Percentiles rank a stretch among this genome's conserved stretches.
phyloP scores from a whole-genome alignment of 1,140 invertebrate species.

The Cryptotermes secundus region DNA sequence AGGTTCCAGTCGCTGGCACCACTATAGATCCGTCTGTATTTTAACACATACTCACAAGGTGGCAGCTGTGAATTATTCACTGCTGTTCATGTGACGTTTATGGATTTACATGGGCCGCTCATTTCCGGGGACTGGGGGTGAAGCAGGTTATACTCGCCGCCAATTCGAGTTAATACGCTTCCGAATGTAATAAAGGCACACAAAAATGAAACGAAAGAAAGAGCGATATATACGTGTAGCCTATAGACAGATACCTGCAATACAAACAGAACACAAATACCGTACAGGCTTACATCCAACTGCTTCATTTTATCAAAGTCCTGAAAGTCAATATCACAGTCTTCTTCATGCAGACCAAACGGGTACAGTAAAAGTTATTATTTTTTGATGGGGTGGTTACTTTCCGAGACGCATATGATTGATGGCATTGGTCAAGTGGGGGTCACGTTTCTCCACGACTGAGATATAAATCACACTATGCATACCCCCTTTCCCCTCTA shows the following conservation, averaged over 20 bases:
- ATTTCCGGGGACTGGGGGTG: neutral
- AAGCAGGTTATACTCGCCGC: neutral
- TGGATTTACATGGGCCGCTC: neutral
- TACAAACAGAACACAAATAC: neutral
- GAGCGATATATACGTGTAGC: neutral
- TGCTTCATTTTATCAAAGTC: constrained; percentile 33
- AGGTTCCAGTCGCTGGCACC: neutral
- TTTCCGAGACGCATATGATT: constrained; percentile 23
- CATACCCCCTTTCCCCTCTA: neutral
- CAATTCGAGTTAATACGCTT: constrained; percentile 14
- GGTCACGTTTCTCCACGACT: constrained; percentile 18
- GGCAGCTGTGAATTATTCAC: neutral
- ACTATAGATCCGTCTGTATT: neutral
- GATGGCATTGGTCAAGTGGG: constrained; percentile 24
- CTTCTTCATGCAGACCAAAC: constrained; percentile 18
- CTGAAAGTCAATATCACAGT: constrained; percentile 29
- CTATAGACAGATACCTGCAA: neutral
- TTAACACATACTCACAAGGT: neutral
- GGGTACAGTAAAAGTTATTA: constrained; percentile 26
- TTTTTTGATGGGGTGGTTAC: constrained; percentile 29
- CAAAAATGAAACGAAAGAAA: neutral
- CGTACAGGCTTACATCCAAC: neutral
- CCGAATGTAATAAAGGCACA: constrained; percentile 27
- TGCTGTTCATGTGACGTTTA: constrained; percentile 15
- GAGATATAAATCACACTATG: constrained; percentile 24